Evolutionary conservation across 2,888 invertebrate species (phyloP).

Genomic region (Biston stratarius): DNA sequence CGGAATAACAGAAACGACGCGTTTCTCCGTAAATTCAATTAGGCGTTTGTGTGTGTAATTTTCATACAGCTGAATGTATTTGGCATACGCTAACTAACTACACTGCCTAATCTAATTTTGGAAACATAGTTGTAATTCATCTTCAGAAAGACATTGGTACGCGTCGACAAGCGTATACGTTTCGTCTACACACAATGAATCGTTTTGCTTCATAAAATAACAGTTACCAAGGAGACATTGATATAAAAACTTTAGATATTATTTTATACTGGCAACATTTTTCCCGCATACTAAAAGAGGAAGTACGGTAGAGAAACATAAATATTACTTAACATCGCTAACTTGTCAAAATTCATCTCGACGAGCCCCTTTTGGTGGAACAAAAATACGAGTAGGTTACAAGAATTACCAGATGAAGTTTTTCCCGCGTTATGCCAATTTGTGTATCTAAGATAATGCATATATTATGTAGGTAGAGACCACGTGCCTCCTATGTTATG

Average conservation of each 20-base stretch:
- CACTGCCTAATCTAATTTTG: conserved; percentile 13
- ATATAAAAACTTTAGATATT: conserved; percentile 14
- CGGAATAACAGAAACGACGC: not conserved
- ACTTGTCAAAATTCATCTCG: conserved; percentile 35
- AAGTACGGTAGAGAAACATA: conserved; percentile 27
- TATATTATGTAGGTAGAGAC: conserved; percentile 63
- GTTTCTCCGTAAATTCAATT: not conserved
- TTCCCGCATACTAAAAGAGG: conserved; percentile 24
- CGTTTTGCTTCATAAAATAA: conserved; percentile 13
- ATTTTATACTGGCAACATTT: conserved; percentile 16
- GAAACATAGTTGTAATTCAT: conserved; percentile 23
- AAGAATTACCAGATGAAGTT: conserved; percentile 51
- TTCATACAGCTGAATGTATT: not conserved
- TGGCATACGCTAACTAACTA: not conserved
- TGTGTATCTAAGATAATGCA: conserved; percentile 61
- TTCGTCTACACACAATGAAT: not conserved
- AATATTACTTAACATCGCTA: conserved; percentile 28
- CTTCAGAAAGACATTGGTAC: conserved; percentile 12
- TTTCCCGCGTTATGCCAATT: conserved; percentile 57
- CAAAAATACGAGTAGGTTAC: conserved; percentile 47
- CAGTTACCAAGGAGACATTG: not conserved
- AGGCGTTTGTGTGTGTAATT: not conserved
- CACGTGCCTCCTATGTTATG: conserved; percentile 53
- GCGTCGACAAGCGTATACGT: not conserved
- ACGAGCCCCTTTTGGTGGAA: conserved; percentile 31